These are phyloP conservation scores for Sminthopsis crassicaudata DNA, from an alignment of 2,113 vertebrate genomes.

Conservation along the genomic window DNA sequence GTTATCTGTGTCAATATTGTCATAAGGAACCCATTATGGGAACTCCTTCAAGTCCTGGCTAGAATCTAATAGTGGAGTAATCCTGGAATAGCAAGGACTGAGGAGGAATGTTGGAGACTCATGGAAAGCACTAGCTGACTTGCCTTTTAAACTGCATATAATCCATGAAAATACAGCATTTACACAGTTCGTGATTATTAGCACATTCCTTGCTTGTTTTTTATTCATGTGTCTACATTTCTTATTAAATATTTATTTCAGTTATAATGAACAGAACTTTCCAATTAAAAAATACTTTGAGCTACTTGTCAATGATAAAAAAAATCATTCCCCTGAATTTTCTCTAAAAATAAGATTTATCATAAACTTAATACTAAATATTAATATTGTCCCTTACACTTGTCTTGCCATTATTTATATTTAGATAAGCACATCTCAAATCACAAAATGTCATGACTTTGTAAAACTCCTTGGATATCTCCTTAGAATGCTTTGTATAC, in stretches of 20 bases:
- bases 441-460: background rate
- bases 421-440: background rate
- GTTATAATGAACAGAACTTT: conserved; percentile 51
- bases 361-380: background rate
- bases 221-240: conserved; percentile 18
- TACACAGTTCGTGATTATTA: background rate
- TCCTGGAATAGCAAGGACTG: background rate
- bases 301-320: conserved; percentile 46
- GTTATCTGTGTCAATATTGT: background rate
- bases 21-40: background rate
- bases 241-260: conserved; percentile 24
- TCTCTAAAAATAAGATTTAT: background rate
- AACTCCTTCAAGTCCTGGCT: background rate
- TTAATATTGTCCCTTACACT: background rate
- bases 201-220: background rate
- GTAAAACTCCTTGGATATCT: background rate
- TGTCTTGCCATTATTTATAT: background rate
- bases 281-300: conserved; percentile 24
- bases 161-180: background rate
- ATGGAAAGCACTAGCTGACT: background rate
- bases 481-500: background rate
- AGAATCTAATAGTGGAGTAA: background rate
- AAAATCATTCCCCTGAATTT: conserved; percentile 45
- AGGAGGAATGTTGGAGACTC: background rate
- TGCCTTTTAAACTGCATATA: background rate